Percentiles rank a stretch among this genome's conserved stretches.
phyloP scores from a whole-genome alignment of 2,113 vertebrate species.

The Rousettus leschenaultii region DNA sequence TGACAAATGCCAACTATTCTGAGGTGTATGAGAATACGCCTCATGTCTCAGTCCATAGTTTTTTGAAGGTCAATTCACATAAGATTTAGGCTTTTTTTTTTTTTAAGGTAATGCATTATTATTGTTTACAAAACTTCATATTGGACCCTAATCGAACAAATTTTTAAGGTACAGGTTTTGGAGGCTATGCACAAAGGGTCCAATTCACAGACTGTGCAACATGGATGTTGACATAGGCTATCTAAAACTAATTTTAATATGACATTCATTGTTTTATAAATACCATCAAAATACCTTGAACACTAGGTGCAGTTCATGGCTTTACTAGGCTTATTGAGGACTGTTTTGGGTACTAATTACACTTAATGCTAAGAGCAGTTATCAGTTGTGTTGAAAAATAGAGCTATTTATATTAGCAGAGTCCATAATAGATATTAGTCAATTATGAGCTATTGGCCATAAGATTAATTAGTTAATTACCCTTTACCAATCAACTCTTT shows the following conservation, averaged over 20 bases:
- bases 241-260: not conserved
- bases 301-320: not conserved
- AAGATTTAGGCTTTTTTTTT: not conserved
- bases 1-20: not conserved
- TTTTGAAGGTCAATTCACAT: not conserved
- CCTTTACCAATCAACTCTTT: not conserved
- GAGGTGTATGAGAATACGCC: not conserved
- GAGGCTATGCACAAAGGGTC: not conserved
- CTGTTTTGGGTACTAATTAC: not conserved
- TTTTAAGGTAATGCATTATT: not conserved
- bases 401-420: not conserved
- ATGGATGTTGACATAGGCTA: fast-evolving
- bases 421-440: not conserved
- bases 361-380: not conserved
- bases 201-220: no score
- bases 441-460: not conserved
- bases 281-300: not conserved
- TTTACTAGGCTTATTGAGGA: not conserved
- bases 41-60: not conserved
- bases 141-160: not conserved
- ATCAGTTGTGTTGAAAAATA: not conserved
- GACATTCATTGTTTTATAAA: not conserved
- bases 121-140: not conserved
- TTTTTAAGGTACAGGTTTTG: not conserved
- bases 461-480: not conserved